Evolutionary conservation across 2,113 vertebrate genomes (phyloP).

Genomic region (Petrocephalus microphthalmus): DNA sequence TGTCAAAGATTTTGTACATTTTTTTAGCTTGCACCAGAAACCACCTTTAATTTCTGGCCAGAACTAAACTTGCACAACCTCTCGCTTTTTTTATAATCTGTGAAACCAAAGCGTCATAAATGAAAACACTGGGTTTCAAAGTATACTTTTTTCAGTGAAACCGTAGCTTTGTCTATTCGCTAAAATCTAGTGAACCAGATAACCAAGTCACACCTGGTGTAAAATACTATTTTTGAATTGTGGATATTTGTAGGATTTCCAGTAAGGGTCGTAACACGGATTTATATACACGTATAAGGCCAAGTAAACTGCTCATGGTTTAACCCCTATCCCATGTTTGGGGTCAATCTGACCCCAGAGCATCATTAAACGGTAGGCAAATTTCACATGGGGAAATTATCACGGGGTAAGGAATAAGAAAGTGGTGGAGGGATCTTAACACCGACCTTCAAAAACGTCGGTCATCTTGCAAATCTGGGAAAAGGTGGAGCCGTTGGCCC

Average conservation of each 20-base stretch:
- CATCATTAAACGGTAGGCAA: no score
- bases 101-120: not conserved
- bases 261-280: not conserved
- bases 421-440: not conserved
- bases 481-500: constrained; percentile 90
- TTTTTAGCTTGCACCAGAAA: not conserved
- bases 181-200: no score
- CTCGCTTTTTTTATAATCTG: not conserved
- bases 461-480: constrained; percentile 99
- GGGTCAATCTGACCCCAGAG: no score
- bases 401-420: no score
- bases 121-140: not conserved
- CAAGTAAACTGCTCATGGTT: not conserved
- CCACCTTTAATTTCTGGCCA: not conserved
- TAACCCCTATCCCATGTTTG: no score
- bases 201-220: not conserved
- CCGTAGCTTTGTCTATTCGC: no score
- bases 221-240: not conserved
- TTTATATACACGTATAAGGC: not conserved
- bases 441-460: constrained; percentile 90
- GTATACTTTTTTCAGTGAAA: no score
- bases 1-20: not conserved
- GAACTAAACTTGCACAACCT: not conserved
- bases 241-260: not conserved
- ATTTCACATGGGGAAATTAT: no score